These are phyloP conservation scores for Oxyruncus cristatus DNA, from an alignment of 2,113 vertebrate genomes.

Conservation along the genomic window DNA sequence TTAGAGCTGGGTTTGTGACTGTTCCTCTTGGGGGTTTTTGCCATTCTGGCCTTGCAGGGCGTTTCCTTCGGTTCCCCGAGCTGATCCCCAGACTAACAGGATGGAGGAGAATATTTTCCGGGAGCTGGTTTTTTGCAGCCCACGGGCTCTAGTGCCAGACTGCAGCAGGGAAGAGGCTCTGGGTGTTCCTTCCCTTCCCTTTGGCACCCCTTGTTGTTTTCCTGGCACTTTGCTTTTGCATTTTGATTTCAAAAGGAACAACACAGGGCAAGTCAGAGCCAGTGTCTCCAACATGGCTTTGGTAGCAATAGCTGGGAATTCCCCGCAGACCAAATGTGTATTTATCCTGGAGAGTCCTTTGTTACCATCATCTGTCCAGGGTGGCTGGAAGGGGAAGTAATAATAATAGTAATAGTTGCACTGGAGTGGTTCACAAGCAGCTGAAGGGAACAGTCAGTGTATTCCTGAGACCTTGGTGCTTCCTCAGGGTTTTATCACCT, in stretches of 20 bases:
- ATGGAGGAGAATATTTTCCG: background rate
- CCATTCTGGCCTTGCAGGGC: background rate
- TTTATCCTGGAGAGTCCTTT: background rate
- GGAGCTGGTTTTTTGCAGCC: background rate
- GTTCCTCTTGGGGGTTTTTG: background rate
- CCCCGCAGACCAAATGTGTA: background rate
- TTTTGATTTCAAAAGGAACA: background rate
- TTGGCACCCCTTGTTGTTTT: background rate
- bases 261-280: background rate
- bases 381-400: background rate
- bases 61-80: background rate
- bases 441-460: background rate
- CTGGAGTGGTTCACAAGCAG: background rate
- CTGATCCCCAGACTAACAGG: background rate
- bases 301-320: background rate
- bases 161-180: background rate
- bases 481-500: background rate
- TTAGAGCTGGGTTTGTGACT: accelerated
- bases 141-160: accelerated
- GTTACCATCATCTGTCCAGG: background rate
- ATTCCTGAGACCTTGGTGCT: background rate
- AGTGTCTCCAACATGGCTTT: background rate
- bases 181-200: background rate
- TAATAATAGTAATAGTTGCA: background rate
- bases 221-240: background rate